These are phyloP conservation scores for Leucoma salicis DNA, from an alignment of 2,888 invertebrate genomes.

Conservation along the genomic window DNA sequence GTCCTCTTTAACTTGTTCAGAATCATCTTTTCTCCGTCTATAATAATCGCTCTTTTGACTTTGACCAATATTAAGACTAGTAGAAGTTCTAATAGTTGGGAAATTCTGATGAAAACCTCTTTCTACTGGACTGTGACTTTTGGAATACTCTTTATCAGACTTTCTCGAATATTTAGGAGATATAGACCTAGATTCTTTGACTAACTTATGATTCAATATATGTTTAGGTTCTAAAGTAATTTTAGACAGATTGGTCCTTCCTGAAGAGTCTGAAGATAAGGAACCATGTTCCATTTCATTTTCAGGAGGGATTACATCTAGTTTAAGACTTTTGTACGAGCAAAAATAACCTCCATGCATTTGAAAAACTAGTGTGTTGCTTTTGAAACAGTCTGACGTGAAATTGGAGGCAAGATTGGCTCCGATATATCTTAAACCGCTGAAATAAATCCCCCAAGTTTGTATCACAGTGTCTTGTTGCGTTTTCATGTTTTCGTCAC, in stretches of 20 bases:
- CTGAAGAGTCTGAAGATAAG: slow-evolving; percentile 68
- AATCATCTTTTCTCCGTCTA: slow-evolving; percentile 42
- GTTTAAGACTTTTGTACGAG: slow-evolving; percentile 77
- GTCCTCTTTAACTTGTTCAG: slow-evolving; percentile 43
- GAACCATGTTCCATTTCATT: slow-evolving; percentile 70
- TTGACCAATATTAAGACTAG: slow-evolving; percentile 59
- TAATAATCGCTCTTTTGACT: slow-evolving; percentile 38
- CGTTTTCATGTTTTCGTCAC: slow-evolving; percentile 34
- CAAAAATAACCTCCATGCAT: slow-evolving; percentile 94
- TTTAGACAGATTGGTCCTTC: slow-evolving; percentile 60
- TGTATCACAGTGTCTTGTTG: slow-evolving; percentile 84
- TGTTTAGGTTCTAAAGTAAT: slow-evolving; percentile 60
- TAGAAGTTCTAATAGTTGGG: slow-evolving; percentile 53
- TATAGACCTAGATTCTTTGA: slow-evolving; percentile 64
- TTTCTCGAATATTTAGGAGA: slow-evolving; percentile 62
- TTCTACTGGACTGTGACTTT: slow-evolving; percentile 74
- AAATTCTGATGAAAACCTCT: slow-evolving; percentile 66
- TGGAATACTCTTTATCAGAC: slow-evolving; percentile 67
- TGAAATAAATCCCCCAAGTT: slow-evolving; percentile 93
- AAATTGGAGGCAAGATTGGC: slow-evolving; percentile 86
- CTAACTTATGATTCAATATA: slow-evolving; percentile 49
- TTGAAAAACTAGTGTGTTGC: slow-evolving; percentile 91
- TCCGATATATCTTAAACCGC: slow-evolving; percentile 89
- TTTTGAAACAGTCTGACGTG: slow-evolving; percentile 85
- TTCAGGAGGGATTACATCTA: slow-evolving; percentile 74